These are phyloP conservation scores for Brachionichthys hirsutus DNA, from an alignment of 2,113 vertebrate species.

Conservation along the genomic window DNA sequence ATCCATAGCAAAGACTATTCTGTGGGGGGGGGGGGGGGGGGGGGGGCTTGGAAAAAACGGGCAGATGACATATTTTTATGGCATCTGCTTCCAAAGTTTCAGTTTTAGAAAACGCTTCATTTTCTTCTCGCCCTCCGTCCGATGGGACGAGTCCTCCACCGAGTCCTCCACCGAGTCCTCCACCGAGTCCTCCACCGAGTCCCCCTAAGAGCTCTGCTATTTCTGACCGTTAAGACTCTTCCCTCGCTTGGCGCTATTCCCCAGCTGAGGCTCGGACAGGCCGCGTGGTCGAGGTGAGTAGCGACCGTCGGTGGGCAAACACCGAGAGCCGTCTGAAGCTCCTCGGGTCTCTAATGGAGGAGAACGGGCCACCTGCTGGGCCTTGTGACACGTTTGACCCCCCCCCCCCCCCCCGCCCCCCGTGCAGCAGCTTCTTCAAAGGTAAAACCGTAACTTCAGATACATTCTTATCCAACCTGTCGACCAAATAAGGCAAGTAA, in stretches of 20 bases:
- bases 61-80: no score
- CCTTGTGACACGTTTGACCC: constrained; percentile 9
- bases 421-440: neutral
- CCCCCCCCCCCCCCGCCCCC: neutral
- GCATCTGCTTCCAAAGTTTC: no score
- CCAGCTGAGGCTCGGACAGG: constrained; percentile 44
- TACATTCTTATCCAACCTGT: no score
- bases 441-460: neutral
- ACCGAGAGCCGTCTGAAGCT: constrained; percentile 13
- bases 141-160: neutral
- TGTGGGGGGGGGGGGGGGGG: no score
- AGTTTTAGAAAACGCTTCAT: no score
- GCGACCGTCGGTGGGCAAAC: constrained; percentile 6
- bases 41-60: no score
- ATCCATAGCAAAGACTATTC: no score
- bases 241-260: constrained; percentile 42
- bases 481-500: no score
- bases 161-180: constrained; percentile 32
- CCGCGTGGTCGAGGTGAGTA: constrained; percentile 26
- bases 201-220: constrained; percentile 54
- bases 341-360: constrained; percentile 16
- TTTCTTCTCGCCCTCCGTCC: neutral
- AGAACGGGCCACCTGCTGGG: constrained; percentile 2
- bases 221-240: constrained; percentile 73
- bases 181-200: constrained; percentile 31